Evolutionary conservation across 2,797 vertebrate species (phyloP).

Genomic region (Semotilus atromaculatus): DNA sequence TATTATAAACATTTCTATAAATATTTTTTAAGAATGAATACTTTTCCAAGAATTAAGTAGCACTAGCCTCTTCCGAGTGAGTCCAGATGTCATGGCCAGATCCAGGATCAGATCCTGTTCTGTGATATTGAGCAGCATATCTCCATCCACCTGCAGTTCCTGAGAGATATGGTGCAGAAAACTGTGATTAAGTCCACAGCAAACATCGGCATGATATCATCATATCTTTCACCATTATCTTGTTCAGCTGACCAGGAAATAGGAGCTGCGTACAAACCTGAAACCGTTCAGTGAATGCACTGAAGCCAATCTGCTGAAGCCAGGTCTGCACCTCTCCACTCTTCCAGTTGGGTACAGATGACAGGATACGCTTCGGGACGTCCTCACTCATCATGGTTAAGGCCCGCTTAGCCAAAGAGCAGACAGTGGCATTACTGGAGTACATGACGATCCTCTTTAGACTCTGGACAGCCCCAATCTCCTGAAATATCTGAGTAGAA

Average conservation of each 20-base stretch:
- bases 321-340: constrained; percentile 90
- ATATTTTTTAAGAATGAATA: background rate
- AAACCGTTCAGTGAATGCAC: constrained; percentile 84
- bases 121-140: constrained; percentile 90
- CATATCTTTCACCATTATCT: background rate
- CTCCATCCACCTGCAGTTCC: constrained; percentile 95
- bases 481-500: constrained; percentile 87
- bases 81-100: constrained; percentile 85
- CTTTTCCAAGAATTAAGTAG: background rate
- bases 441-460: constrained; percentile 95
- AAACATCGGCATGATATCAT: constrained; percentile 1
- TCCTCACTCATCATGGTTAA: constrained; percentile 89
- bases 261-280: constrained; percentile 76
- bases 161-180: constrained; percentile 60
- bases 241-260: background rate
- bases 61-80: constrained; percentile 88
- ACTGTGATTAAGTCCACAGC: background rate
- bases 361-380: constrained; percentile 87
- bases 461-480: constrained; percentile 96
- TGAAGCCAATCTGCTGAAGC: constrained; percentile 96
- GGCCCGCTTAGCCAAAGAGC: constrained; percentile 87
- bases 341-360: constrained; percentile 95
- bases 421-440: constrained; percentile 88
- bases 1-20: background rate
- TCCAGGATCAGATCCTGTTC: constrained; percentile 87